Evolutionary conservation across 2,888 invertebrate genomes (phyloP), one percentile per base, ranked within the genome.

Genomic region (Resseliella maxima): DNA sequence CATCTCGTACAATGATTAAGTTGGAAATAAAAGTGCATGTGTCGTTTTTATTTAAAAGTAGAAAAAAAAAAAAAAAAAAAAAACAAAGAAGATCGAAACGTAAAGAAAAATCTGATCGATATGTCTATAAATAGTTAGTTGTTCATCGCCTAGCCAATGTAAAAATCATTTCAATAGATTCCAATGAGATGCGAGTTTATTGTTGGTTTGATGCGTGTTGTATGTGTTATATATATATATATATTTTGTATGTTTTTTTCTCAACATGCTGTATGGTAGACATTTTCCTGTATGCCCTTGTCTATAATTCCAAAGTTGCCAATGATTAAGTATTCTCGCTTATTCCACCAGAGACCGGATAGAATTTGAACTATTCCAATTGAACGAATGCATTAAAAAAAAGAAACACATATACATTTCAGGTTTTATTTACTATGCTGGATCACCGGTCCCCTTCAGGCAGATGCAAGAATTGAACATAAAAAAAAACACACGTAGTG

Each of bases 71-170:
- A n/a, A n/a, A n/a, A n/a, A n/a, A n/a, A n/a, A n/a, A n/a, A n/a
- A n/a, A n/a, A n/a, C n/a, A n/a, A n/a, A n/a, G n/a, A n/a, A n/a
- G n/a, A n/a, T n/a, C n/a, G n/a, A n/a, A n/a, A n/a, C n/a, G n/a
- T n/a, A n/a, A n/a, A n/a, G n/a, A n/a, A 35, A 35, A 38, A 38
- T 38, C 38, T 83, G 83, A 83, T 83, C 83, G 83, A 83, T 83
- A 83, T 38, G 83, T 83, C 83, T 83, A 83, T 83, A 83, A 83
- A 83, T 83, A 83, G 83, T 38, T 38, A 83, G 38, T 83, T 38
- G 83, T 83, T 83, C 38, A 12, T 81, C 15, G 81, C 15, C 36
- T 35, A 27, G 81, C 15, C 36, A 81, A 27, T 64, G 81, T 15
- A 81, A 31, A n/a, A 83, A n/a, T 38, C 18, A 83, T 83, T 8